A percentile compares a stretch with the other conserved stretches of the same genome.
Evolutionary conservation across 2,113 vertebrate species (phyloP).

Genomic region (Sceloporus undulatus): DNA sequence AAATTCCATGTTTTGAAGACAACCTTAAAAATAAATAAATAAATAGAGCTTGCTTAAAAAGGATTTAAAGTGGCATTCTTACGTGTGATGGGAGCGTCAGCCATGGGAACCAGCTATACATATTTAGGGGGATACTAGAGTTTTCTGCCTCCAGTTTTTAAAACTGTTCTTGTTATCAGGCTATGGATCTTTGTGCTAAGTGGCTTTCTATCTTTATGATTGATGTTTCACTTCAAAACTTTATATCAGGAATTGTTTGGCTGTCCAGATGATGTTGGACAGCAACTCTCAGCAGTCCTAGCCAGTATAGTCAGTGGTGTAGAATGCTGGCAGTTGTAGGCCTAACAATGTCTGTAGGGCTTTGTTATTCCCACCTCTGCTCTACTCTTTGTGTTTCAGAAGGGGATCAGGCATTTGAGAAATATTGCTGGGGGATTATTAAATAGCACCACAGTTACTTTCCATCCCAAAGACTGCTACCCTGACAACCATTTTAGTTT

Average conservation of each 20-base stretch:
- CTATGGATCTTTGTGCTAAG: constrained; percentile 47
- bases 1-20: constrained; percentile 76
- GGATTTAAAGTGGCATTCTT: constrained; percentile 51
- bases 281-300: no score
- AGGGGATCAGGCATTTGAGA: constrained; percentile 38
- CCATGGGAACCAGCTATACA: constrained; percentile 59
- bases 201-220: constrained; percentile 40
- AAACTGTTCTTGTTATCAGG: constrained; percentile 62
- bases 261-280: not conserved
- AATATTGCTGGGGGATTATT: constrained; percentile 46
- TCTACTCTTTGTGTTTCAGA: constrained; percentile 48
- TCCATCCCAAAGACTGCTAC: constrained; percentile 43
- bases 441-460: constrained; percentile 40
- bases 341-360: no score
- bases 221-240: constrained; percentile 55
- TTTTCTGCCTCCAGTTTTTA: constrained; percentile 62
- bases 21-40: constrained; percentile 45
- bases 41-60: constrained; percentile 47
- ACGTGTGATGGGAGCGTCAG: constrained; percentile 55
- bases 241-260: constrained; percentile 5
- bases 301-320: no score
- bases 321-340: no score
- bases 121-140: constrained; percentile 56
- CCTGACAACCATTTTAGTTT: constrained; percentile 52
- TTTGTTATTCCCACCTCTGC: no score